Conservation (phyloP, 2,797 vertebrate genomes). For the Rousettus madagascariensis region DNA sequence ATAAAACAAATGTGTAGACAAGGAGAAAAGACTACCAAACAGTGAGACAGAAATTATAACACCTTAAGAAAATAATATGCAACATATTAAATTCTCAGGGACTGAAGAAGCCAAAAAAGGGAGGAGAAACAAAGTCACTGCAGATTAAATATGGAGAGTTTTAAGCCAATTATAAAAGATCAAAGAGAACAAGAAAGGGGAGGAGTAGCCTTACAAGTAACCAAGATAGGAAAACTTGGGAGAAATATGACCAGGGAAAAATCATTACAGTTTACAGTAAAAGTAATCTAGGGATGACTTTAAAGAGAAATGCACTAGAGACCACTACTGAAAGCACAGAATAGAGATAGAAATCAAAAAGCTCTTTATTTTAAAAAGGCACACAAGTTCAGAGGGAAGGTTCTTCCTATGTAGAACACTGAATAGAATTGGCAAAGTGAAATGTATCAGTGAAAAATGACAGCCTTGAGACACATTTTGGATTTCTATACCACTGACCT, state of each 20-base stretch:
- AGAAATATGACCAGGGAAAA: constrained; percentile 82
- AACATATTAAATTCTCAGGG: constrained; percentile 72
- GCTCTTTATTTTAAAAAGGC: constrained; percentile 59
- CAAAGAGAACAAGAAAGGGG: constrained; percentile 84
- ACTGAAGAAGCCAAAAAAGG: constrained; percentile 61
- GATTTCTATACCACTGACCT: neutral
- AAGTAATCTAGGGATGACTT: constrained; percentile 81
- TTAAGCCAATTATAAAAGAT: constrained; percentile 85
- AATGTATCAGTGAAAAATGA: neutral
- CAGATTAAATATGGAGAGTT: constrained; percentile 77
- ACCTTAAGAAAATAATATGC: constrained; percentile 51
- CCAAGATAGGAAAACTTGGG: constrained; percentile 84
- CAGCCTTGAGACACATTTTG: neutral
- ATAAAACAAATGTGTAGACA: neutral
- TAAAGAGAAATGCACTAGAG: constrained; percentile 73
- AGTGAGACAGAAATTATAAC: neutral
- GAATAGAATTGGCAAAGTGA: neutral
- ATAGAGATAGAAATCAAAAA: constrained; percentile 72
- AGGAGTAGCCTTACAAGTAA: constrained; percentile 82
- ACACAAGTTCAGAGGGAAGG: neutral
- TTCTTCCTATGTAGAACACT: neutral
- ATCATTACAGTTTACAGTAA: constrained; percentile 80
- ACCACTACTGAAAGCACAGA: constrained; percentile 48
- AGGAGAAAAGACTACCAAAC: neutral
- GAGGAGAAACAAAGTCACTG: constrained; percentile 77